phyloP scores from a whole-genome alignment of 2,113 vertebrate genomes.

The Elephas maximus region DNA sequence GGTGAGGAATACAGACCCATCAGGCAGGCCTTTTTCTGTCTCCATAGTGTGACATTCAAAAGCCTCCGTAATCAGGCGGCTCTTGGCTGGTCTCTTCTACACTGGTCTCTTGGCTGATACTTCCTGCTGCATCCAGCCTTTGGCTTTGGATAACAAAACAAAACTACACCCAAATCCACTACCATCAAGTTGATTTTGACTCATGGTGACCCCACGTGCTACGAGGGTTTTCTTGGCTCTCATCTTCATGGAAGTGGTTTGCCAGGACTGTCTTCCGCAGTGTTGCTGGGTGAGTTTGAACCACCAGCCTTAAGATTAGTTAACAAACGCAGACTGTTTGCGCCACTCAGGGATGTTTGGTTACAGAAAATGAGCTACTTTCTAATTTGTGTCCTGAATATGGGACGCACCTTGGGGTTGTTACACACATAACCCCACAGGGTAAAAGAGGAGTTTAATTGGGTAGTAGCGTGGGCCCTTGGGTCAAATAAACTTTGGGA shows the following conservation, averaged over 20 bases:
- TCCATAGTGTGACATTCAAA: not conserved
- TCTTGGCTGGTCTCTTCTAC: not conserved
- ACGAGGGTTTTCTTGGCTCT: no score
- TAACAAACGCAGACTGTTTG: no score
- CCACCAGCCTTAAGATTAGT: no score
- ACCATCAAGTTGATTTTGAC: no score
- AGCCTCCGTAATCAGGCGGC: not conserved
- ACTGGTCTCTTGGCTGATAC: not conserved
- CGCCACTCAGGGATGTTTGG: no score
- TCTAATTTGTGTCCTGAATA: not conserved
- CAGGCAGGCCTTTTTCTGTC: not conserved
- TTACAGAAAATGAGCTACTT: not conserved
- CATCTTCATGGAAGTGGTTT: no score
- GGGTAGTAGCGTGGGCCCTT: not conserved
- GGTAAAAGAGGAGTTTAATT: not conserved
- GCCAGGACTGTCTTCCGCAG: no score
- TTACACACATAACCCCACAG: rapidly evolving
- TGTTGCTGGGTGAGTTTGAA: no score
- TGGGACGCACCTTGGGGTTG: not conserved
- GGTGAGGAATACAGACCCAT: rapidly evolving
- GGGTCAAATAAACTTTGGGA: not conserved
- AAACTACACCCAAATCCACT: no score
- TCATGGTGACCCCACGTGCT: no score
- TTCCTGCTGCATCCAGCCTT: rapidly evolving
- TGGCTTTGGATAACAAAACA: not conserved